phyloP scores from a whole-genome alignment of 2,888 invertebrate species.

The Cosmia pyralina region DNA sequence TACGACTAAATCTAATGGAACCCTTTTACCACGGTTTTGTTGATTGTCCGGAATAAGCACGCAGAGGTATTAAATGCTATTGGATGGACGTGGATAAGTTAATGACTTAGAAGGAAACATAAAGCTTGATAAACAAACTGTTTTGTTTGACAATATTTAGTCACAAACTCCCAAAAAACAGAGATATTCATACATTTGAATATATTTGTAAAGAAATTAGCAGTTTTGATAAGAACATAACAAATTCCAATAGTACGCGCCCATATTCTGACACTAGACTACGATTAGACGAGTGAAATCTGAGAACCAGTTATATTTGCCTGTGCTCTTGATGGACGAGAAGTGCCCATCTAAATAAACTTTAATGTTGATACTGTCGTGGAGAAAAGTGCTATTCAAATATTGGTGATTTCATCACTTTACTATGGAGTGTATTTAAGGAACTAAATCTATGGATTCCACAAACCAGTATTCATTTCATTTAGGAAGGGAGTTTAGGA shows the following conservation, averaged over 20 bases:
- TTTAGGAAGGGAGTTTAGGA: not conserved
- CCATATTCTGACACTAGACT: constrained; percentile 68
- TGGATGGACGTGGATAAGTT: constrained; percentile 30
- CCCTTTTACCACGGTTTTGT: constrained; percentile 59
- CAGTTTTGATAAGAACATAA: constrained; percentile 24
- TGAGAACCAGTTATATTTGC: constrained; percentile 74
- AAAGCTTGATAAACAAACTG: constrained; percentile 8
- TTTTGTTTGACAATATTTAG: not conserved
- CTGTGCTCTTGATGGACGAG: constrained; percentile 63
- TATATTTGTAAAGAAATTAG: constrained; percentile 12
- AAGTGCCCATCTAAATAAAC: constrained; percentile 53
- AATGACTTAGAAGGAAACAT: constrained; percentile 15
- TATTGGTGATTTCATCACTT: constrained; percentile 1
- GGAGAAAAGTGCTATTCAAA: constrained; percentile 40
- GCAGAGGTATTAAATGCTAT: constrained; percentile 30
- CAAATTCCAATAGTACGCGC: constrained; percentile 37
- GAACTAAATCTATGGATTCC: not conserved
- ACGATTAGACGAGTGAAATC: constrained; percentile 73
- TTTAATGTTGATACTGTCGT: constrained; percentile 53
- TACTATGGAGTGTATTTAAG: not conserved
- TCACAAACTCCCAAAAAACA: not conserved
- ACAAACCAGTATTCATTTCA: not conserved
- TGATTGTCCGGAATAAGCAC: constrained; percentile 44
- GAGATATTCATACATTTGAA: not conserved
- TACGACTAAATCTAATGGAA: constrained; percentile 68